Evolutionary conservation across 1,140 invertebrate genomes (phyloP), one percentile per base, ranked within the genome.

Genomic region (Atta cephalotes): DNA sequence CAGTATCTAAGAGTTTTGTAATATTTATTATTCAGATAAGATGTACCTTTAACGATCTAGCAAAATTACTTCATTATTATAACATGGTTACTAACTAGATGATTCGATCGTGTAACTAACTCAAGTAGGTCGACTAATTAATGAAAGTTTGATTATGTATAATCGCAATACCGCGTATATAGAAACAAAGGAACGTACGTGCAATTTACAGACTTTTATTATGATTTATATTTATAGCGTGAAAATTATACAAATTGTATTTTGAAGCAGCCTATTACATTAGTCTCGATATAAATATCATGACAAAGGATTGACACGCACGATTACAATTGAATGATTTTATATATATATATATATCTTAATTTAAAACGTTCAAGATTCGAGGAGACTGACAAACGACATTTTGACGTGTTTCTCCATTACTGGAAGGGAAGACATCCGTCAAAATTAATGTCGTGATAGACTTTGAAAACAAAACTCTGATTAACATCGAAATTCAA

Each of bases 331-430:
- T n/a, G 39, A 6, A 39, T 4, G 49, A 58, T 14, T n/a, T 0
- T 21, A 14, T 80, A 70, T 80, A 56, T 10, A 21, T 21, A 14
- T 80, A 70, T 80, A 56, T 10, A 39, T 70, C 66, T 72, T 72
- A 72, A 71, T 49, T 65, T 58, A 28, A 81, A 81, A 60, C 18
- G 16, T 45, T 21, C 51, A 81, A n/a, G 49, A 82, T 49, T 45
- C 35, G 10, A 56, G 10, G 28, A 31, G 18, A 28, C 35, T 53
- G 65, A 71, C 31, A 62, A 82, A 74, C 14, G 39, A 81, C 0
- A 4, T 39, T 35, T 12, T 28, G 18, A 62, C 35, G 31, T 31
- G 31, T 81, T 51, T 18, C 49, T 0, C 77, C 63, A 39, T 39
- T 80, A 25, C 21, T 6, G 25, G 25, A 14, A 21, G 35, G 10